Evolutionary conservation across 2,113 vertebrate genomes (phyloP), one percentile per base, ranked within the genome.

Genomic region (Gavia stellata): DNA sequence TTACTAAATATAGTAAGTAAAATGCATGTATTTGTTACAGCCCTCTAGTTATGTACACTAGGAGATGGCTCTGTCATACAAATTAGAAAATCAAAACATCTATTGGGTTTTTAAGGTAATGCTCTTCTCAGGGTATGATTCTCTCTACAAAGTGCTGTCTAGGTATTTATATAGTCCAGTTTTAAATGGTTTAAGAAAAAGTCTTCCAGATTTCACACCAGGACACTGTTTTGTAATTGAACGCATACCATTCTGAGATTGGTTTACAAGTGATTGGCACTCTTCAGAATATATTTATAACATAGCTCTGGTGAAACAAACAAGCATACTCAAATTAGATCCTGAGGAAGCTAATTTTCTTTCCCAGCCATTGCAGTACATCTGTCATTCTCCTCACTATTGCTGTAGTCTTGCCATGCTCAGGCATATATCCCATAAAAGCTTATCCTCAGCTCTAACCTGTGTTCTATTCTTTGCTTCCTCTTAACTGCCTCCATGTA

Each of bases 271-370:
- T 96, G 96, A 96, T 91, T 97, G 86, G 33, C 88, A 94, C 66
- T 94, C 83, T 91, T 92, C 71, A 92, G 81, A 94, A 92, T 89
- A 28, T 95, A 96, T 95, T 95, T 95, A 87, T 92, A 91, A 79
- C 92, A 84, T 21, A 72, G 50, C 61, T 91, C 65, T 94, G 72
- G 31, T 91, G 87, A 92, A 96, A 94, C 52, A 97, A 97, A 86
- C 81, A 94, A 95, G 49, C 52, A 40, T 63, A 79, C 66, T 94
- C 78, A 94, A 85, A 95, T 91, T 85, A 92, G 70, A 95, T 91
- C 70, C 91, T 50, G 49, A 89, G 70, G 83, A 97, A 89, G 94
- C 67, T 96, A 88, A 77, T 97, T 92, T 92, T 94, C 81, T 96
- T 87, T 73, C 55, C 29, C 67, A 87, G 70, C 11, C 38, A 23